These are phyloP conservation scores for Rambutsinella grinnellia DNA, from an alignment of 2,888 invertebrate genomes.

Conservation along the genomic window DNA sequence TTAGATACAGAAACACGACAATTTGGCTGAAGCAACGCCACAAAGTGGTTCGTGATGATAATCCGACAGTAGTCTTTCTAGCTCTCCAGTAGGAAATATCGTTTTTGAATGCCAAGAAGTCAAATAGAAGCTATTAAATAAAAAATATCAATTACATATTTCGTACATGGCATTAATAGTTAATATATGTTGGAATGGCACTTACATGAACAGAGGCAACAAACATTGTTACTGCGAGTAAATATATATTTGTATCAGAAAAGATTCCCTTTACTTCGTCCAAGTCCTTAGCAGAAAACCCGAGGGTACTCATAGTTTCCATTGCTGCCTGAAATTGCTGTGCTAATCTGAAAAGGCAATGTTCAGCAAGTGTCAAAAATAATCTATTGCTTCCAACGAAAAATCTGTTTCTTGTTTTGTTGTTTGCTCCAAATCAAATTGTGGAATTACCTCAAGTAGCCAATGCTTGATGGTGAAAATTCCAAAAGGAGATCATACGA, in stretches of 20 bases:
- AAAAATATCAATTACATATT: background rate
- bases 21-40: constrained; percentile 96
- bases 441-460: constrained; percentile 57
- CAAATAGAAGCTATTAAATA: constrained; percentile 86
- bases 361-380: background rate
- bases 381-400: background rate
- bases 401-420: too few relatives aligned
- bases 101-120: constrained; percentile 97
- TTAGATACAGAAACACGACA: constrained; percentile 90
- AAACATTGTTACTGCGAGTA: constrained; percentile 89
- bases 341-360: constrained; percentile 74
- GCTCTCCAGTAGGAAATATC: constrained; percentile 94
- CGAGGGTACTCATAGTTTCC: constrained; percentile 77
- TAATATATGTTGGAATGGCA: background rate
- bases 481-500: constrained; percentile 56
- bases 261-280: constrained; percentile 98
- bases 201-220: constrained; percentile 95
- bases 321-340: constrained; percentile 83
- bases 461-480: constrained; percentile 61
- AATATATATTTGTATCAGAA: constrained; percentile 93
- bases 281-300: constrained; percentile 92
- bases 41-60: constrained; percentile 88
- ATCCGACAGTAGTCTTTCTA: constrained; percentile 84
- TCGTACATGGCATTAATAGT: background rate
- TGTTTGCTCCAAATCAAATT: too few relatives aligned